Conservation (phyloP, 2,888 invertebrate genomes). For the Xanthia togata region DNA sequence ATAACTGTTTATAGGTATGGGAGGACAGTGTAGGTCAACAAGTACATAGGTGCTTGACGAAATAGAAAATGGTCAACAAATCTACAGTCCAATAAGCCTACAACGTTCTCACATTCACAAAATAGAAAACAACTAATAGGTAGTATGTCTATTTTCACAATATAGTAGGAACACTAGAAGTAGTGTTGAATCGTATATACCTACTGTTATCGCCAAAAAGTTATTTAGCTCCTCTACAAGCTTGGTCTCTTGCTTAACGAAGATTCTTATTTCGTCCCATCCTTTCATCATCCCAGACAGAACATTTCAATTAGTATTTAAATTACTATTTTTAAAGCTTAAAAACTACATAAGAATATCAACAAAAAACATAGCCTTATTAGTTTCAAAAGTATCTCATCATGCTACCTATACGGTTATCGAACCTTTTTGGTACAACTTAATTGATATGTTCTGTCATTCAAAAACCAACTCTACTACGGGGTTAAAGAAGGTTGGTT, state of each 20-base stretch:
- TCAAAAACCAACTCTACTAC: neutral
- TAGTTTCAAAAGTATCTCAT: constrained; percentile 61
- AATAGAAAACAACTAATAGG: neutral
- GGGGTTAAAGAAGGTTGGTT: constrained; percentile 6
- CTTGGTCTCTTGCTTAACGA: neutral
- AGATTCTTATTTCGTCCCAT: neutral
- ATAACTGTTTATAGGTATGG: no score
- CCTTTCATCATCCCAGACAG: constrained; percentile 20
- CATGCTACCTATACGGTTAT: constrained; percentile 49
- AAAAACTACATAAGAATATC: constrained; percentile 27
- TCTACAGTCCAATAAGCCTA: no score
- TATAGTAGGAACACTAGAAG: neutral
- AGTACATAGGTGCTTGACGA: no score
- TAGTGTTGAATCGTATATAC: neutral
- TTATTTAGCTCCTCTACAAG: neutral
- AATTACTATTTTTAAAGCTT: constrained; percentile 59
- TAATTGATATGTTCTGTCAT: constrained; percentile 45
- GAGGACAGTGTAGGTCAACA: no score
- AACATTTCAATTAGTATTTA: constrained; percentile 53
- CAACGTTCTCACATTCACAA: no score
- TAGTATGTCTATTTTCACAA: neutral
- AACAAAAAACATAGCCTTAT: constrained; percentile 59
- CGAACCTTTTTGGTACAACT: constrained; percentile 53
- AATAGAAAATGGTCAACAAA: no score
- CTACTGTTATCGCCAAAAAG: neutral